Conservation (phyloP, 2,113 vertebrate species). For the Pelodiscus sinensis region DNA sequence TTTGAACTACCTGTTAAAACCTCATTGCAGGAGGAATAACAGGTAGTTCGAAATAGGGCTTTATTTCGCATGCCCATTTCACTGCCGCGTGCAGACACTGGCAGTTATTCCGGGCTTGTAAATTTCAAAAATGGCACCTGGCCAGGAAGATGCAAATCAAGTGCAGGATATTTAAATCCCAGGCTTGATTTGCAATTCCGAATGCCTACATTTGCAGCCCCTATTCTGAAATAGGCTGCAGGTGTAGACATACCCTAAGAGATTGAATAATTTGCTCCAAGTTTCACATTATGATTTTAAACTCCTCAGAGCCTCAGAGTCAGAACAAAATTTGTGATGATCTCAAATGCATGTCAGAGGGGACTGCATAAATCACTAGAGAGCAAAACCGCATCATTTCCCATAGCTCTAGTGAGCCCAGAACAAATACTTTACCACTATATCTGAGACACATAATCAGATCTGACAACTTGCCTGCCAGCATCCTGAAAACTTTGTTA, state of each 20-base stretch:
- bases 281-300: neutral
- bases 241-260: neutral
- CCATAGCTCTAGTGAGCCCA: neutral
- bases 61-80: too few relatives aligned
- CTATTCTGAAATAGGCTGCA: too few relatives aligned
- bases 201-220: too few relatives aligned
- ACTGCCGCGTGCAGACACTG: too few relatives aligned
- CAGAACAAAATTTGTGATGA: neutral
- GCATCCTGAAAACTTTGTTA: neutral
- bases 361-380: neutral
- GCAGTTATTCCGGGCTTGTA: too few relatives aligned
- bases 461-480: neutral
- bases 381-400: neutral
- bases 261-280: rapidly evolving
- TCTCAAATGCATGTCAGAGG: neutral
- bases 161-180: too few relatives aligned
- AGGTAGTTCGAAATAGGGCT: too few relatives aligned
- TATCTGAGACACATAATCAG: neutral
- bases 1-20: too few relatives aligned
- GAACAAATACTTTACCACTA: neutral
- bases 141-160: too few relatives aligned
- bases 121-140: too few relatives aligned
- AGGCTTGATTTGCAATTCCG: too few relatives aligned
- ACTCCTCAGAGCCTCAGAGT: rapidly evolving
- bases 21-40: too few relatives aligned